Evolutionary conservation across 2,113 vertebrate species (phyloP), one percentile per base, ranked within the genome.

Genomic region (Dicentrarchus labrax): DNA sequence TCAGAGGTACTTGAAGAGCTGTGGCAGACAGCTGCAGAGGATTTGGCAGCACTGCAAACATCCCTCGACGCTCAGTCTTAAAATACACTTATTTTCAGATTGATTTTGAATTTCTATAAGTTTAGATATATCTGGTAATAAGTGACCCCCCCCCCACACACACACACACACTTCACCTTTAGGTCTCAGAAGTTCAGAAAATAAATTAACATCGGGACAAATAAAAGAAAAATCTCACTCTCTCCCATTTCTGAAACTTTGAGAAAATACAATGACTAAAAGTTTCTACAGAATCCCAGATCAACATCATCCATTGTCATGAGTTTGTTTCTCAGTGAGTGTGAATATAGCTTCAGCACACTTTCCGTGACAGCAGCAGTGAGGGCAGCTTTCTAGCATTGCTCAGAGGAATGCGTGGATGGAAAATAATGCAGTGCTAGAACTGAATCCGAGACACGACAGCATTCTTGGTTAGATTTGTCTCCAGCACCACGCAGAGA

Each of bases 391-490:
- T 70, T 50, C 21, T 45, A 3, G 13, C 56, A 24, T 13, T 21
- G 41, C 69, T 68, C 48, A 4, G n/a, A 76, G 66, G 48, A 80
- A 76, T 59, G 61, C 2, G 22, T 16, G 73, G 45, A 54, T 8
- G 77, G 65, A 74, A 73, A 78, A 71, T 24, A 65, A 64, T 57
- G 16, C 19, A 8, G 8, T 2, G 53, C 59, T 67, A 72, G 70
- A 78, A 36, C 9, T 38, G 17, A 76, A 65, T 9, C 61, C 0
- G 6, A 38, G 53, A 47, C 82, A 38, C 11, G 38, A 1, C 12
- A 24, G 39, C 80, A 83, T 77, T 89, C 70, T 39, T 9, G 0
- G 61, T 56, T 74, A 24, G 50, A 76, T 84, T 79, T 50, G 72
- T 60, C 78, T 65, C 56, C 8, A 11, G 48, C 61, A 41, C 67